Evolutionary conservation across 2,113 vertebrate genomes (phyloP), one percentile per base, ranked within the genome.

Genomic region (Origma solitaria): DNA sequence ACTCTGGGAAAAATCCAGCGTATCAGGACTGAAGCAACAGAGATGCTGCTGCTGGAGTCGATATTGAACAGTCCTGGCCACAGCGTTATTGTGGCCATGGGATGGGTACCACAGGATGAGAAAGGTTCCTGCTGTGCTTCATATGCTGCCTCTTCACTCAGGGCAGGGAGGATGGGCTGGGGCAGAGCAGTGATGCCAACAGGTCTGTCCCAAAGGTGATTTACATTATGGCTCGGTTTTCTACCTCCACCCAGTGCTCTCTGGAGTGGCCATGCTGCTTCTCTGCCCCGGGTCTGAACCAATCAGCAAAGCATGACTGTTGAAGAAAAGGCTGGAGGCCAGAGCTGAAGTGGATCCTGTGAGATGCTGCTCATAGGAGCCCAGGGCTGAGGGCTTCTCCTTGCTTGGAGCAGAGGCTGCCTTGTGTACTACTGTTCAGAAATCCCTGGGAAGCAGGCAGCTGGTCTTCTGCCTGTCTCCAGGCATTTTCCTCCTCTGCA

Each of bases 41-140:
- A 90, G 56, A 40, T 3, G 1, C 47, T 1, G 3, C 79, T 86
- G 68, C 44, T 83, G 86, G 54, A 78, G 27, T 51, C 3, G 5
- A 12, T 80, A 42, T 4, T 0, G 2, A 60, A 86, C 44, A 82
- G 38, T 56, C 19, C 30, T 86, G 71, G 33, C 64, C 28, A 12
- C 2, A 2, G 25, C 24, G 68, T 56, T n/a, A 25, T 53, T 3
- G 4, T 71, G 73, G 51, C 61, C 0, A 0, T n/a, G 24, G 38
- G n/a, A 9, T 23, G 62, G 10, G 31, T 69, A 69, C 66, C 45
- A 69, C 1, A 5, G 56, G 58, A 73, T 10, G 22, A 72, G n/a
- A 35, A 88, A 62, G 14, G 18, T 70, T 37, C 22, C 25, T 77
- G 28, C 44, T 83, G 60, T 42, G 12, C 47, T 88, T 35, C 24